Evolutionary conservation across 2,888 invertebrate genomes (phyloP).

Genomic region (Andricus curvator): DNA sequence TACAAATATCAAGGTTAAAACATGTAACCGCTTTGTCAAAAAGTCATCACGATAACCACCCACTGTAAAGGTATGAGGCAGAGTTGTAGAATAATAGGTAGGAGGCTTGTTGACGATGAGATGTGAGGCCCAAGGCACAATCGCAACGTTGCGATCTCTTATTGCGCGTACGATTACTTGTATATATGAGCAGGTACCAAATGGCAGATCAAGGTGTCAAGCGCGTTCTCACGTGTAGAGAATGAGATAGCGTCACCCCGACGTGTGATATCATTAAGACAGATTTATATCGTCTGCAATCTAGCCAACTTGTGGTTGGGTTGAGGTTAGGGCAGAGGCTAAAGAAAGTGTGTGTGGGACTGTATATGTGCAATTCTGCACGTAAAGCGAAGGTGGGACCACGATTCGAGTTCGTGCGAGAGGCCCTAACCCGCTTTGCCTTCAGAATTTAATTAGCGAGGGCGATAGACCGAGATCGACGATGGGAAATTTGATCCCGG

Average conservation of each 20-base stretch:
- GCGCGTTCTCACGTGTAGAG: slow-evolving; percentile 71
- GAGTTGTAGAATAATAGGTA: background rate
- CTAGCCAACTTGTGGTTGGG: slow-evolving; percentile 18
- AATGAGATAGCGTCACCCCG: slow-evolving; percentile 68
- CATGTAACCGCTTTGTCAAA: background rate
- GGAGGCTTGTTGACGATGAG: background rate
- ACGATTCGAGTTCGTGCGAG: slow-evolving; percentile 3
- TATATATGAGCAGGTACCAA: slow-evolving; percentile 56
- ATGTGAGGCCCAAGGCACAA: slow-evolving; percentile 3
- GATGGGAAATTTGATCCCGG: background rate
- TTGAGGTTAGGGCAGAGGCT: slow-evolving; percentile 33
- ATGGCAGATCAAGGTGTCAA: slow-evolving; percentile 68
- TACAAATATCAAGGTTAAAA: background rate
- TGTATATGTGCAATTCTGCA: background rate
- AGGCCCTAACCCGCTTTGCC: background rate
- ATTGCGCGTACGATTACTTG: slow-evolving; percentile 26
- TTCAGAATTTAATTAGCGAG: background rate
- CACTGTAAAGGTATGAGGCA: background rate
- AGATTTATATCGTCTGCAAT: slow-evolving; percentile 70
- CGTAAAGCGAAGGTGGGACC: slow-evolving; percentile 16
- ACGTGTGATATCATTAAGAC: slow-evolving; percentile 74
- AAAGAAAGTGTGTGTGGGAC: background rate
- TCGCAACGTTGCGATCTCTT: slow-evolving; percentile 44
- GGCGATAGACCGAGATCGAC: background rate
- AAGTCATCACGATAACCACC: background rate